Percentiles rank a stretch among this genome's conserved stretches.
phyloP scores from a whole-genome alignment of 2,113 vertebrate species.

The Pluvianellus socialis region DNA sequence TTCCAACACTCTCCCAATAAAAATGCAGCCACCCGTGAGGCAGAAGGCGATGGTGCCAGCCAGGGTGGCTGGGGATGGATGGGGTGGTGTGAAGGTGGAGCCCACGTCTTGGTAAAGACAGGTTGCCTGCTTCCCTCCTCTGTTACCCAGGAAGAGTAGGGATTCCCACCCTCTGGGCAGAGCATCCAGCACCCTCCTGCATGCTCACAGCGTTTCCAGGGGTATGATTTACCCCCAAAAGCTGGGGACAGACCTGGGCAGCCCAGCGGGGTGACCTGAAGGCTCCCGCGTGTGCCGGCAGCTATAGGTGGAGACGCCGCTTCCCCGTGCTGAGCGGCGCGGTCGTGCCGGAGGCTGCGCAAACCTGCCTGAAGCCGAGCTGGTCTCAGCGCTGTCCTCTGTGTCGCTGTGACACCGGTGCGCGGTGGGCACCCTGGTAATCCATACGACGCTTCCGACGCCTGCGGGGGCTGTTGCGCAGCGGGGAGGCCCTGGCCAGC shows the following conservation, averaged over 20 bases:
- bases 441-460: rapidly evolving
- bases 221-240: neutral
- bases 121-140: neutral
- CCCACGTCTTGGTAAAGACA: neutral
- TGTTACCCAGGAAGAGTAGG: neutral
- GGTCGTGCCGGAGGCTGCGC: neutral
- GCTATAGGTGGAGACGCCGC: neutral
- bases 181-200: neutral
- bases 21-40: neutral
- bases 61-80: rapidly evolving
- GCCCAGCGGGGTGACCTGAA: neutral
- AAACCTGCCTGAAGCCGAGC: neutral
- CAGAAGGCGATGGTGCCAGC: neutral
- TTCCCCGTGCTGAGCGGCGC: neutral
- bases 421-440: neutral
- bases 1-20: neutral
- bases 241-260: neutral
- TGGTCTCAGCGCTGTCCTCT: neutral
- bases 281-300: neutral
- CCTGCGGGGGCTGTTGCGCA: neutral
- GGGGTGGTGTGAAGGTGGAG: neutral
- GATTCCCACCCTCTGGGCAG: neutral
- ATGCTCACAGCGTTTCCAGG: neutral
- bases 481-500: neutral
- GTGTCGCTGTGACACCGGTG: rapidly evolving